phyloP scores from a whole-genome alignment of 2,888 invertebrate genomes.

The Synanthedon tipuliformis region DNA sequence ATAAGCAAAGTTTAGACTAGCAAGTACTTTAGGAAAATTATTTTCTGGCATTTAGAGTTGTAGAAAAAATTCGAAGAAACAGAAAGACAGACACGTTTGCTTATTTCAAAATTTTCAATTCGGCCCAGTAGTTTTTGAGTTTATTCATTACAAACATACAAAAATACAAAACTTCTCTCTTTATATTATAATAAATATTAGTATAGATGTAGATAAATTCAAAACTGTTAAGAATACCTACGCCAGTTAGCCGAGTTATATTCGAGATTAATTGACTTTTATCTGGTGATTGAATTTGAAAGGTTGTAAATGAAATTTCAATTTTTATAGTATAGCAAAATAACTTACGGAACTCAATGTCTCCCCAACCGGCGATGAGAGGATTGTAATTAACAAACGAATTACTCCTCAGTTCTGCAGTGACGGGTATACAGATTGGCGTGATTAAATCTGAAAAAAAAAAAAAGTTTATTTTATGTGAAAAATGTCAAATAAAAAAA shows the following conservation, averaged over 20 bases:
- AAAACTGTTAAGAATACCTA: not conserved
- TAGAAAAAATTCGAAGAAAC: no score
- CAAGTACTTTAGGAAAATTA: no score
- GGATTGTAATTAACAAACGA: conserved; percentile 72
- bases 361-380: conserved; percentile 88
- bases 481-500: no score
- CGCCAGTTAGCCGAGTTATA: not conserved
- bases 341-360: conserved; percentile 75
- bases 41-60: no score
- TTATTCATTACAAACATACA: no score
- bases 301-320: not conserved
- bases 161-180: no score
- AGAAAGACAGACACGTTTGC: no score
- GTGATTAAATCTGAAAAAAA: conserved; percentile 72
- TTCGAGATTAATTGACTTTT: not conserved
- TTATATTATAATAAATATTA: no score
- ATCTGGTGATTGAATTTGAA: not conserved
- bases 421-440: conserved; percentile 81
- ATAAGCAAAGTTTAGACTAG: no score
- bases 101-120: no score
- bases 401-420: conserved; percentile 58
- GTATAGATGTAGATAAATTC: not conserved
- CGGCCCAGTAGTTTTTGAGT: no score
- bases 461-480: not conserved
- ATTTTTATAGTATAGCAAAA: not conserved